Percentiles rank a stretch among this genome's conserved stretches.
These are phyloP conservation scores for Saccostrea echinata DNA, from an alignment of 1,140 invertebrate genomes.

Conservation along the genomic window DNA sequence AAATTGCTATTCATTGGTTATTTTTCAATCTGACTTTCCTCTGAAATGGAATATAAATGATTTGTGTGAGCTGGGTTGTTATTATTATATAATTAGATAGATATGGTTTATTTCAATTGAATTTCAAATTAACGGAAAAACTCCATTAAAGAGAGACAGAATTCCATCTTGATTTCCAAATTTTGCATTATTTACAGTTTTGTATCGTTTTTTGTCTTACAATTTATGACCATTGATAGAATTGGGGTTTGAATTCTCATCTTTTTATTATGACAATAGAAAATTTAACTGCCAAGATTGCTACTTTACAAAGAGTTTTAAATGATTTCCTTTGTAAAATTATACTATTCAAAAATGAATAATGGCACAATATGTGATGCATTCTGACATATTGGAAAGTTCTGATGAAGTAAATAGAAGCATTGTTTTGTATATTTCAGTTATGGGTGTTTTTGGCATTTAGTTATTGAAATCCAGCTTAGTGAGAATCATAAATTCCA, in stretches of 20 bases:
- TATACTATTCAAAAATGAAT: constrained; percentile 34
- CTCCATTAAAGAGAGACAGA: not conserved
- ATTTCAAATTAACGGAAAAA: constrained; percentile 32
- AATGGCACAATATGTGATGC: not conserved
- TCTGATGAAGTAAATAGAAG: not conserved
- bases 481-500: not conserved
- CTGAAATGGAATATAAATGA: constrained; percentile 29
- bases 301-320: constrained; percentile 3
- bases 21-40: constrained; percentile 31
- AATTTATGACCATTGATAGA: constrained; percentile 31
- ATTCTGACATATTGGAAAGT: constrained; percentile 32
- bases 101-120: constrained; percentile 38
- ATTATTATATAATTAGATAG: constrained; percentile 36
- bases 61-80: not conserved
- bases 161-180: constrained; percentile 29
- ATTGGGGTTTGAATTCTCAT: constrained; percentile 13
- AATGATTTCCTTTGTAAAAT: constrained; percentile 29
- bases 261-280: constrained; percentile 35
- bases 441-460: not conserved
- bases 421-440: not conserved
- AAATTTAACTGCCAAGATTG: constrained; percentile 28
- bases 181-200: constrained; percentile 32
- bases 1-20: constrained; percentile 37
- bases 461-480: constrained; percentile 4
- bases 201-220: not conserved